Conservation (phyloP, 1,140 invertebrate species). For the Mya arenaria region DNA sequence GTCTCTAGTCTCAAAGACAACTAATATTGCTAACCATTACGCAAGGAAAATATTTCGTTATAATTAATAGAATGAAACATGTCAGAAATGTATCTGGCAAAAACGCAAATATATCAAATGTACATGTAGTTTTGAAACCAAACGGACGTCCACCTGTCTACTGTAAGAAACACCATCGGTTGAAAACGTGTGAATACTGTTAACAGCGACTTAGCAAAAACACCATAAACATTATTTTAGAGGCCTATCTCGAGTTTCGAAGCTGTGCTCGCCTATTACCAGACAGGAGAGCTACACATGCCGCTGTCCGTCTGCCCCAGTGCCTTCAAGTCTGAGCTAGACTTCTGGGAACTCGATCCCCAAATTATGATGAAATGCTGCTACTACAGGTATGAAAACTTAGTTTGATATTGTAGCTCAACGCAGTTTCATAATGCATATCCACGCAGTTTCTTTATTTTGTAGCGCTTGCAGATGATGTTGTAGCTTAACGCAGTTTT, state of each 20-base stretch:
- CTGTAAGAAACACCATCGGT: neutral
- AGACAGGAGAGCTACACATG: slow-evolving; percentile 69
- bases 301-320: slow-evolving; percentile 63
- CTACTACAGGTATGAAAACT: slow-evolving; percentile 67
- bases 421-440: no score
- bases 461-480: no score
- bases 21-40: no score
- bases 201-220: neutral
- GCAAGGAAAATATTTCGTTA: no score
- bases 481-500: no score
- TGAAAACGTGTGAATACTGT: neutral
- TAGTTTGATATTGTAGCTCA: no score
- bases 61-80: no score
- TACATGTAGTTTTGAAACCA: neutral
- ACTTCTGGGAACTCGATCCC: slow-evolving; percentile 70
- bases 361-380: slow-evolving; percentile 68
- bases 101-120: neutral
- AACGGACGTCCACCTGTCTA: neutral
- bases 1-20: no score
- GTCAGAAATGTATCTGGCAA: neutral
- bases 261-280: slow-evolving; percentile 66
- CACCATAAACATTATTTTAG: slow-evolving; percentile 28
- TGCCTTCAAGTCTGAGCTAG: slow-evolving; percentile 66
- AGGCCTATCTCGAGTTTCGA: slow-evolving; percentile 60
- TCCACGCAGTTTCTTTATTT: no score